Evolutionary conservation across 2,888 invertebrate genomes (phyloP).

Genomic region (Leptinotarsa rubiginosa): DNA sequence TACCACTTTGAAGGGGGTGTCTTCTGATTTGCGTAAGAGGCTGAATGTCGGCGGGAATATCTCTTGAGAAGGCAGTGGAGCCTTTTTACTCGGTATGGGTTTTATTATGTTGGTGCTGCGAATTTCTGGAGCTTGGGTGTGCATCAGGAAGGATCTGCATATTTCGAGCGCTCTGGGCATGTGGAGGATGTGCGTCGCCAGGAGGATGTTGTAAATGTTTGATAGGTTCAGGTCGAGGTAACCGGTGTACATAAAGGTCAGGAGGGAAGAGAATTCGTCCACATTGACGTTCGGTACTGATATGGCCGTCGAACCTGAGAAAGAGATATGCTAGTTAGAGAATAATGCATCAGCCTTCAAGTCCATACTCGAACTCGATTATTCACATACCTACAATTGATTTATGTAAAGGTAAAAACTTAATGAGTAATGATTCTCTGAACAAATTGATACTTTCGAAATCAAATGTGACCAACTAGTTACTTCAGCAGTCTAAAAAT

Average conservation of each 20-base stretch:
- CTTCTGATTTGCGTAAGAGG: conserved; percentile 60
- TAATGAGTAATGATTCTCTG: no score
- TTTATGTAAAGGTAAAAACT: no score
- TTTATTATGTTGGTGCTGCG: conserved; percentile 42
- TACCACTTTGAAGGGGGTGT: conserved; percentile 60
- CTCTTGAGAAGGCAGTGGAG: conserved; percentile 44
- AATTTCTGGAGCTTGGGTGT: conserved; percentile 63
- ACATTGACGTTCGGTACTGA: conserved; percentile 71
- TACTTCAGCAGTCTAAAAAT: no score
- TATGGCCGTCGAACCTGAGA: conserved; percentile 62
- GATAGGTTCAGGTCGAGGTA: conserved; percentile 76
- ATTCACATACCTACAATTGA: no score
- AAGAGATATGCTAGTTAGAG: conserved; percentile 17
- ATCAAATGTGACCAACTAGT: no score
- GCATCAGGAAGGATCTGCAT: conserved; percentile 74
- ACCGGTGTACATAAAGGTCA: conserved; percentile 83
- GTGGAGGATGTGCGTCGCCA: conserved; percentile 79
- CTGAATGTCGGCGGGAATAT: conserved; percentile 46
- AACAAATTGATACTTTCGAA: no score
- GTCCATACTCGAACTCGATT: no score
- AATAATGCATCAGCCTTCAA: no score
- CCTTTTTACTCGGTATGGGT: conserved; percentile 53
- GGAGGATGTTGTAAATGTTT: conserved; percentile 78
- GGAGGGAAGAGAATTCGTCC: conserved; percentile 75
- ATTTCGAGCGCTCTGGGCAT: conserved; percentile 80